Percentiles rank a stretch among this genome's conserved stretches.
Conservation (phyloP, 2,888 invertebrate species). For the Drosophila paramelanica region DNA sequence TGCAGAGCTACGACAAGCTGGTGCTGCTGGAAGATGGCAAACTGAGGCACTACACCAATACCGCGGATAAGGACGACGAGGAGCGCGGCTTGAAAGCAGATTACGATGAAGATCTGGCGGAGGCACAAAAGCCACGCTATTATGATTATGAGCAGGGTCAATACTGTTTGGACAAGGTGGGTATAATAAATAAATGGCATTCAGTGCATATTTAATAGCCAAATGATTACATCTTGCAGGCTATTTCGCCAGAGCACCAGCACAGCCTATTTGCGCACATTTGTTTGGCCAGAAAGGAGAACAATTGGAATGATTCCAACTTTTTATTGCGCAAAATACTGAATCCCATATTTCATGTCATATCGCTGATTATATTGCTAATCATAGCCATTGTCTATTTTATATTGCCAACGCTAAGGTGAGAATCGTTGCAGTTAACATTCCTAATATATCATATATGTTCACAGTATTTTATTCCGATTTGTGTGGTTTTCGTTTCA, state of each 20-base stretch:
- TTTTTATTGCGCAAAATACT: conserved; percentile 91
- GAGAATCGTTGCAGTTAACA: conserved; percentile 26
- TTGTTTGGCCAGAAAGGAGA: conserved; percentile 89
- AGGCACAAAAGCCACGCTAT: conserved; percentile 86
- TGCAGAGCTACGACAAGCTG: conserved; percentile 86
- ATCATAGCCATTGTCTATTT: conserved; percentile 92
- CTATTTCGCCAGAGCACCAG: conserved; percentile 84
- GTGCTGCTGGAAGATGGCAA: conserved; percentile 89
- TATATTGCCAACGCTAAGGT: conserved; percentile 91
- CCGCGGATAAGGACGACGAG: conserved; percentile 84
- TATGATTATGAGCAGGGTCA: conserved; percentile 91
- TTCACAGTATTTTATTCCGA: neutral
- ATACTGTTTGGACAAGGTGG: conserved; percentile 93
- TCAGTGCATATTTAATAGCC: neutral
- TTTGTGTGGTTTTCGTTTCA: conserved; percentile 42
- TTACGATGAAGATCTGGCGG: conserved; percentile 85
- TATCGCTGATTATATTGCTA: conserved; percentile 89
- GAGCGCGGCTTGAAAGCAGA: conserved; percentile 73
- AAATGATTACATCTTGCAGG: conserved; percentile 55
- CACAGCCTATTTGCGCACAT: conserved; percentile 89
- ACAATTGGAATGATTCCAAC: conserved; percentile 90
- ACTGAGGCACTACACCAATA: conserved; percentile 90
- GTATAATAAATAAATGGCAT: neutral
- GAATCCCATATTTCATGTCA: conserved; percentile 91
- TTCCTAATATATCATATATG: neutral